Evolutionary conservation across 2,113 vertebrate genomes (phyloP).

Genomic region (Thermophis baileyi): DNA sequence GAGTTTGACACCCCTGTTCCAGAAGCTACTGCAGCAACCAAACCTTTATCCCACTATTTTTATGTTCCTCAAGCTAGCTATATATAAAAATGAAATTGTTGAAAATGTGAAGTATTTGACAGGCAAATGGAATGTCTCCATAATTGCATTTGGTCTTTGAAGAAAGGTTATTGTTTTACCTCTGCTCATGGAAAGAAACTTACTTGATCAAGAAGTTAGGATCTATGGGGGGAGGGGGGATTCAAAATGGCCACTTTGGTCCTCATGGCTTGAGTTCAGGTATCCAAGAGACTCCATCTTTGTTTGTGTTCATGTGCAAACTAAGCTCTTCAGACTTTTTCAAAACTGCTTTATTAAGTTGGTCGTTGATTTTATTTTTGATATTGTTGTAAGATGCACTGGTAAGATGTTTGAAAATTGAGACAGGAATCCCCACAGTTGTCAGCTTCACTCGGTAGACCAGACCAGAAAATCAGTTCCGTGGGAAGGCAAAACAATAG

Average conservation of each 20-base stretch:
- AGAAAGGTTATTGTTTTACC: background rate
- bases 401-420: background rate
- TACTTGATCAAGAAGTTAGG: background rate
- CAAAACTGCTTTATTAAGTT: background rate
- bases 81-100: background rate
- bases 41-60: background rate
- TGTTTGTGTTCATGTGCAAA: background rate
- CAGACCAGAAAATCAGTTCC: background rate
- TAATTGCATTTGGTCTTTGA: slow-evolving; percentile 4
- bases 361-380: background rate
- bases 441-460: background rate
- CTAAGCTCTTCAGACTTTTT: background rate
- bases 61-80: slow-evolving; percentile 13
- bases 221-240: too few relatives aligned
- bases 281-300: background rate
- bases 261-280: background rate
- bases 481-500: background rate
- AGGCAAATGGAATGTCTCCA: background rate
- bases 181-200: background rate
- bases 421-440: background rate
- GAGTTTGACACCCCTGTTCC: background rate
- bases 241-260: background rate
- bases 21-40: background rate
- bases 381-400: background rate
- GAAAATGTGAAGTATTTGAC: background rate